Evolutionary conservation across 2,113 vertebrate genomes (phyloP).

Genomic region (Actenoides hombroni): DNA sequence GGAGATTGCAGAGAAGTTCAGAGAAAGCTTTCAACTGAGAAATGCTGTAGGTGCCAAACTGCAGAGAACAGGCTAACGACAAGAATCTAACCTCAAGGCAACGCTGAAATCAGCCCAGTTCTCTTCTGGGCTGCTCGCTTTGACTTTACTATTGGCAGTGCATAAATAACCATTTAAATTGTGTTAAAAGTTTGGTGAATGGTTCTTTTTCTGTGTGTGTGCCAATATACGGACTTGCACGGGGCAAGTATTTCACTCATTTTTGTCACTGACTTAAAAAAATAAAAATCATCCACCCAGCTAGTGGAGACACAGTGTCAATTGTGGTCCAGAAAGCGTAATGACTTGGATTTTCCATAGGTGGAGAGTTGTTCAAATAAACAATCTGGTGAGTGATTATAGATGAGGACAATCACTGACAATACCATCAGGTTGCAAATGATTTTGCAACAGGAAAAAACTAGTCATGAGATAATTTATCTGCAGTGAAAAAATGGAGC

Average conservation of each 20-base stretch:
- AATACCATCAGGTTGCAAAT: constrained; percentile 22
- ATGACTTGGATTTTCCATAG: not conserved
- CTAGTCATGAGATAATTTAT: constrained; percentile 33
- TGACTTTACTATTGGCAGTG: not conserved
- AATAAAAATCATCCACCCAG: not conserved
- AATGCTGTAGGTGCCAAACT: not conserved
- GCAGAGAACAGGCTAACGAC: not conserved
- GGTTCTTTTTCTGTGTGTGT: not conserved
- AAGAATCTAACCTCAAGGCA: not conserved
- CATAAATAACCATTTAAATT: not conserved
- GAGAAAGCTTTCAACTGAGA: not conserved
- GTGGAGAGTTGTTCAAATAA: constrained; percentile 1
- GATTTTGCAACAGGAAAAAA: constrained; percentile 14
- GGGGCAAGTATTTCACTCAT: not conserved
- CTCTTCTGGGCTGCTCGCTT: not conserved
- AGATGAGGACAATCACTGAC: not conserved
- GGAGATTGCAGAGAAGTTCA: constrained; percentile 30
- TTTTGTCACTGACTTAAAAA: not conserved
- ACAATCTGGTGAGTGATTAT: not conserved
- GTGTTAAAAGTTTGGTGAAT: not conserved
- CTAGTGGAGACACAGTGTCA: not conserved
- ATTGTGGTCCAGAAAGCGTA: not conserved
- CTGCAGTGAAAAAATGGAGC: constrained; percentile 3
- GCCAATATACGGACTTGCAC: accelerated
- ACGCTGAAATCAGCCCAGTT: not conserved